These are phyloP conservation scores for Sitodiplosis mosellana DNA, from an alignment of 1,140 invertebrate species.

Conservation along the genomic window DNA sequence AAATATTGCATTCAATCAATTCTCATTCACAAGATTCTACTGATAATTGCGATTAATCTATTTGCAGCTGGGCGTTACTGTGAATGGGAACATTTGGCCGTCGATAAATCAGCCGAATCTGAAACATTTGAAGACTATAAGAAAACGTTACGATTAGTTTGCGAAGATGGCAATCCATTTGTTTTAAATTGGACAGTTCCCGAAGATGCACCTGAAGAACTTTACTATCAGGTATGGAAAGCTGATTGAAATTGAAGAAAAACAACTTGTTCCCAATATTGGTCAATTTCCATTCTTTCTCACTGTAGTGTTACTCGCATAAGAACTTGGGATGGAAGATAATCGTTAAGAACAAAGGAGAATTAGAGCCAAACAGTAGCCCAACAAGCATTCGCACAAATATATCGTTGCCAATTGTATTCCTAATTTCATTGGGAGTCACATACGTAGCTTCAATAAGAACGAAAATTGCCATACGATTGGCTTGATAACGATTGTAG, in stretches of 20 bases:
- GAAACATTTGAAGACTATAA: constrained; percentile 59
- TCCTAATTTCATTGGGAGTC: neutral
- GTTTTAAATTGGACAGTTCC: constrained; percentile 66
- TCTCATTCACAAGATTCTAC: neutral
- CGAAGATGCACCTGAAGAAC: constrained; percentile 52
- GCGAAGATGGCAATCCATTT: constrained; percentile 50
- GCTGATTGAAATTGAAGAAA: neutral
- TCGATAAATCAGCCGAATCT: constrained; percentile 32
- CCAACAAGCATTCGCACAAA: neutral
- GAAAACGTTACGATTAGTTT: constrained; percentile 52
- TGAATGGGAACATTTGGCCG: constrained; percentile 32
- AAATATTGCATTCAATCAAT: constrained; percentile 5
- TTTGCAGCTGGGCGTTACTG: constrained; percentile 44
- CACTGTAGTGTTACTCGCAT: constrained; percentile 72
- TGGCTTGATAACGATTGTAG: neutral
- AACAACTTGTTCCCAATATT: too few relatives aligned
- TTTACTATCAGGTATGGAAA: constrained; percentile 79
- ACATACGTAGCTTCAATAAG: neutral
- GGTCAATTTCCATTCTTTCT: too few relatives aligned
- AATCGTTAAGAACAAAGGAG: constrained; percentile 56
- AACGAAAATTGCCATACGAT: neutral
- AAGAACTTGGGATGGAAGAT: constrained; percentile 89
- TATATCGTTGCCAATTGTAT: neutral
- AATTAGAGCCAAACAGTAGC: neutral
- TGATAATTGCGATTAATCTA: neutral